phyloP scores from a whole-genome alignment of 2,797 vertebrate genomes.

The Acridotheres tristis region DNA sequence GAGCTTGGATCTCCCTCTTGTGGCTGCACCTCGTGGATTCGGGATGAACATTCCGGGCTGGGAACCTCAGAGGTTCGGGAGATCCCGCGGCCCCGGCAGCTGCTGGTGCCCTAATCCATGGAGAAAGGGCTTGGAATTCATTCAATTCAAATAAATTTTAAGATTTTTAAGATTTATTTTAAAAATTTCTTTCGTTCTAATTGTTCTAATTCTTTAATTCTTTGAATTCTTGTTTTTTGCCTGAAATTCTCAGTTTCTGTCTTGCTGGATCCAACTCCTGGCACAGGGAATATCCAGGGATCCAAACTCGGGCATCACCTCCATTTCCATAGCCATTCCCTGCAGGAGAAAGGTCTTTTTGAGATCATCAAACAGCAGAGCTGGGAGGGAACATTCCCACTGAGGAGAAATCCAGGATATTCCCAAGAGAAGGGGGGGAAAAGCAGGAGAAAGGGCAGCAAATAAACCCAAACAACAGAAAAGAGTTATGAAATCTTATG shows the following conservation, averaged over 20 bases:
- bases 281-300: background rate
- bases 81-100: background rate
- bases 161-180: background rate
- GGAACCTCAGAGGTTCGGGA: background rate
- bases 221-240: background rate
- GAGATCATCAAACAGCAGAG: background rate
- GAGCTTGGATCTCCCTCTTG: conserved; percentile 60
- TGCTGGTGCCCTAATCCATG: background rate
- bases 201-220: background rate
- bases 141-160: background rate
- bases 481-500: background rate
- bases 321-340: background rate
- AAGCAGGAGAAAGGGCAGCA: accelerated
- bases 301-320: background rate
- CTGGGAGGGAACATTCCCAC: background rate
- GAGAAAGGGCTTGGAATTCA: accelerated
- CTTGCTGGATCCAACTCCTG: background rate
- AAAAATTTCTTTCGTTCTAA: no score
- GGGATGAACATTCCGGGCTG: accelerated
- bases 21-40: background rate
- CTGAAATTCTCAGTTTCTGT: background rate
- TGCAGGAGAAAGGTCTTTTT: background rate
- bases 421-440: background rate
- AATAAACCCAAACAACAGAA: background rate
- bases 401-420: background rate